A percentile compares a stretch with the other conserved stretches of the same genome.
phyloP scores from a whole-genome alignment of 1,140 invertebrate genomes.

The Dufourea novaeangliae region DNA sequence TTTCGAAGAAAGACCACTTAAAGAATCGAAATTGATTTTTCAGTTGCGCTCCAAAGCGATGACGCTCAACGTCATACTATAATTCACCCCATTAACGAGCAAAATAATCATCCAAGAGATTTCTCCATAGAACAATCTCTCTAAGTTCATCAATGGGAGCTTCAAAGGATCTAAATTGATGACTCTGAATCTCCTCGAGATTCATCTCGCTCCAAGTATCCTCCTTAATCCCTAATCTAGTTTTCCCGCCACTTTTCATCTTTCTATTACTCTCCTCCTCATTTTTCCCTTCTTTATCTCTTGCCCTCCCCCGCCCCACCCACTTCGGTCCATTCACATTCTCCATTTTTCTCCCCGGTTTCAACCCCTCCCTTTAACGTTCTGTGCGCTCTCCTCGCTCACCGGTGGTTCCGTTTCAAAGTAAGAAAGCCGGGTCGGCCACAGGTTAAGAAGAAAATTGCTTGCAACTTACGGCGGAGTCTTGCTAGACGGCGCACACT shows the following conservation, averaged over 20 bases:
- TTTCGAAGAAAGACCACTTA: too few species aligned
- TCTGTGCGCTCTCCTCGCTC: neutral
- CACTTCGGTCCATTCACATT: neutral
- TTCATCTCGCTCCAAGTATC: neutral
- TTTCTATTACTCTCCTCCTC: neutral
- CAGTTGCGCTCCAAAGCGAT: too few species aligned
- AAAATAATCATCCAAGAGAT: too few species aligned
- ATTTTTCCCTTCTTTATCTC: too few species aligned
- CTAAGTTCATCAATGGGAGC: too few species aligned
- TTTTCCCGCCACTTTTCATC: neutral
- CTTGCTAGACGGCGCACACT: neutral
- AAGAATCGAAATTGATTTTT: too few species aligned
- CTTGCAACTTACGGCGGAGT: constrained; percentile 8
- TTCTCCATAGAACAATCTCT: too few species aligned
- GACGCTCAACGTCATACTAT: too few species aligned
- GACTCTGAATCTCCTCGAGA: neutral
- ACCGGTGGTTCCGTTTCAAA: neutral
- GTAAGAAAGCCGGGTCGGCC: neutral
- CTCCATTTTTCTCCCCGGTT: neutral
- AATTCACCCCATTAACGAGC: too few species aligned
- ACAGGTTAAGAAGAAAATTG: constrained; percentile 16
- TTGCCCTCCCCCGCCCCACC: neutral
- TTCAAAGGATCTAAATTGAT: too few species aligned
- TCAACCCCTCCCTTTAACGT: too few species aligned
- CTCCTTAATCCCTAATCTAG: neutral